Base-by-base conservation (phyloP, 2,113 vertebrate species). In the Calypte anna region DNA sequence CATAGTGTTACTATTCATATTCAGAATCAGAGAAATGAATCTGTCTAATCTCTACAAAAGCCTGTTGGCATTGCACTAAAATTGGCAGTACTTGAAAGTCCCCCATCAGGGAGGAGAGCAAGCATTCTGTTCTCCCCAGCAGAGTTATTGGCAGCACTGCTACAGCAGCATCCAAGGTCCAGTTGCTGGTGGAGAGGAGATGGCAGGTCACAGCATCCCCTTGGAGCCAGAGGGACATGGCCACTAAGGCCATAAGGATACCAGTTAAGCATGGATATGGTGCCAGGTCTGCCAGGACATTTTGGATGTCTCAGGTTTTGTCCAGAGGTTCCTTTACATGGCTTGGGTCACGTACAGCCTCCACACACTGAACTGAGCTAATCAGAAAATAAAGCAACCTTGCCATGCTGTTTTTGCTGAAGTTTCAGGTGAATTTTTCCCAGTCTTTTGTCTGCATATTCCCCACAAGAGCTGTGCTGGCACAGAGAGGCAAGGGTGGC, bases 361-460 rank as follows among this genome's bases (percentile, higher is more conserved):
- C 23, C n/a, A 5, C 9, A 9, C 7, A 33, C 33, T 28, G 27
- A 74, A 2, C 28, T 4, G 57, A 66, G 22, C 43, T 51, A 30
- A 72, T 16, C 48, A 31, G 54, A 66, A 63, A 31, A 21, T 1
- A 20, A 20, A 74, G 5, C 1, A 0, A 24, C 3, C 8, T 1
- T 2, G 16, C 8, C 0, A 3, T 6, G 6, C 13, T 22, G 2
- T 0, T 86, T 67, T 21, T 25, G 79, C 19, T 48, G 33, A 50
- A 54, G 31, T 74, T 77, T 66, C 31, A 19, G 31, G 36, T 25
- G 50, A 27, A 22, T 74, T 14, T n/a, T 64, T n/a, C n/a, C 24
- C 6, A 2, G 13, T 5, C 1, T 28, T 88, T 74, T 58, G 8
- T 12, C 16, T 30, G 14, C 3, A 3, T 28, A 33, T 25, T 25